phyloP scores from a whole-genome alignment of 2,797 vertebrate genomes.

The Poeciliopsis infans region DNA sequence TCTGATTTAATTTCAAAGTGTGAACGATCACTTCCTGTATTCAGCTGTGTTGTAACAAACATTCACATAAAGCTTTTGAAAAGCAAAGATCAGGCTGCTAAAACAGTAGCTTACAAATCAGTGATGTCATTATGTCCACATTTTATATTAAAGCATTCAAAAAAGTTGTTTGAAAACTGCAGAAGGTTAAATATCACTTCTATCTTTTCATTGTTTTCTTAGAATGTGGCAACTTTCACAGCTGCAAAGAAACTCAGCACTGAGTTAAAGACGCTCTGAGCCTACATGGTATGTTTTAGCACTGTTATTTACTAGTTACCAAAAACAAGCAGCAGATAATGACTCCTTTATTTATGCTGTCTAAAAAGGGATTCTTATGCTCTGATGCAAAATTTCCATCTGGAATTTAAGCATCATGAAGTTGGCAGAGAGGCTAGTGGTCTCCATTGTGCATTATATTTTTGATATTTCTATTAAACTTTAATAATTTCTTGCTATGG shows the following conservation, averaged over 20 bases:
- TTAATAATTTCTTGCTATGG: background rate
- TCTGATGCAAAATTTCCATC: slow-evolving; percentile 1
- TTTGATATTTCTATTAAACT: background rate
- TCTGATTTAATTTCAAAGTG: background rate
- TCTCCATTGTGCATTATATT: background rate
- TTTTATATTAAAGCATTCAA: background rate
- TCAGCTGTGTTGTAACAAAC: background rate
- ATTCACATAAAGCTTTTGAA: background rate
- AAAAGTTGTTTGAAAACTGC: background rate
- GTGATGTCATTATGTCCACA: background rate
- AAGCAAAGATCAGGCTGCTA: background rate
- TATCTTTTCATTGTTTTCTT: background rate
- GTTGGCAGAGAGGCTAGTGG: background rate
- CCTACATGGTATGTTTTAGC: background rate
- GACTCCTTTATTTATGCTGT: background rate
- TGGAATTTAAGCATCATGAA: background rate
- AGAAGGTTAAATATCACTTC: background rate
- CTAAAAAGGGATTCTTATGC: background rate
- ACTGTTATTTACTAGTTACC: background rate
- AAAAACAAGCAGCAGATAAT: background rate
- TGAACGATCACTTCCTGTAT: background rate
- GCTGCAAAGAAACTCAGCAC: background rate
- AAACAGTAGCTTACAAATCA: background rate
- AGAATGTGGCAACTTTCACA: background rate
- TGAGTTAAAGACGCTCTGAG: background rate